A percentile compares a stretch with the other conserved stretches of the same genome.
Conservation (phyloP, 1,140 invertebrate species). For the Bathynomus jamesi region DNA sequence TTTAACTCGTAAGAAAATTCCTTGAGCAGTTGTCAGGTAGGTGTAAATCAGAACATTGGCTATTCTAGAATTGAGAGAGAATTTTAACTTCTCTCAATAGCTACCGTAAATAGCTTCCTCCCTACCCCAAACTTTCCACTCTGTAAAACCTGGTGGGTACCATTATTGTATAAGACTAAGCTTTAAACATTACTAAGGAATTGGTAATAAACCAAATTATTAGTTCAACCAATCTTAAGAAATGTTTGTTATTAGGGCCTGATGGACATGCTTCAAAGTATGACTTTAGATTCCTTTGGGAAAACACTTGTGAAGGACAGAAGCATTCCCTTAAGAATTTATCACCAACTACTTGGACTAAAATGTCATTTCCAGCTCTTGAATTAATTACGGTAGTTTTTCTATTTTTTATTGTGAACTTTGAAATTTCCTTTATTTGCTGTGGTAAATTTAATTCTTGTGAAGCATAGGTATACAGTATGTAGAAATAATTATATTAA, state of each 20-base stretch:
- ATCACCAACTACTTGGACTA: background rate
- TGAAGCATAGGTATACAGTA: background rate
- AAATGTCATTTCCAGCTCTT: background rate
- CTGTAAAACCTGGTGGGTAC: no score
- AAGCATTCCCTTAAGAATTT: background rate
- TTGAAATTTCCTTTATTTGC: no score
- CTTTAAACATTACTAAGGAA: no score
- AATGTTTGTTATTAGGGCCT: constrained; percentile 37
- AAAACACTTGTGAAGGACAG: constrained; percentile 29
- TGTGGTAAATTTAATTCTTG: no score
- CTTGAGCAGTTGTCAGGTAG: no score
- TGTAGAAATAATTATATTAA: background rate
- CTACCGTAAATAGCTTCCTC: no score
- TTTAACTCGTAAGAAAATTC: no score
- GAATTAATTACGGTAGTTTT: background rate
- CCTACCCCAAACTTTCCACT: no score
- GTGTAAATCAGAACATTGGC: no score
- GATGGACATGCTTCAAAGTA: constrained; percentile 40
- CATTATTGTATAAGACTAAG: no score
- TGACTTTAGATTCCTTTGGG: constrained; percentile 36
- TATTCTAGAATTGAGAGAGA: no score
- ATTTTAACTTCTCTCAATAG: no score
- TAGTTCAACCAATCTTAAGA: background rate
- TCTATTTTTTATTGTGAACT: background rate
- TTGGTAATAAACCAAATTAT: background rate